Evolutionary conservation across 2,113 vertebrate genomes (phyloP).

Genomic region (Orycteropus afer): DNA sequence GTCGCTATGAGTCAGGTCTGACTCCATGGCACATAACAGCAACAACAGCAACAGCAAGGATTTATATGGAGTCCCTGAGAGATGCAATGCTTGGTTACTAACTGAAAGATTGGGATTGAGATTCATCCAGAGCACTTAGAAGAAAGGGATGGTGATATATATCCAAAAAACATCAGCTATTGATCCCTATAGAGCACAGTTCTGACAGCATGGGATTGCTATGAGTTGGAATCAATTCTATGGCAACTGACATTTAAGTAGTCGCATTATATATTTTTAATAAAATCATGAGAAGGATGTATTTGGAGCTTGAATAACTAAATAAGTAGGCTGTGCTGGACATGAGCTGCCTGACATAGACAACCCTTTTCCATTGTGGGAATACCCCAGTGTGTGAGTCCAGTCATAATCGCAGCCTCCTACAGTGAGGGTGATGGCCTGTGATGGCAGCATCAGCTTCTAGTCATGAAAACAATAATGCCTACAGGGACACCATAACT

Average conservation of each 20-base stretch:
- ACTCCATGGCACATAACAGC: not conserved
- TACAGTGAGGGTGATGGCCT: not conserved
- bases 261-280: not conserved
- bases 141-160: not conserved
- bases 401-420: not conserved
- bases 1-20: not conserved
- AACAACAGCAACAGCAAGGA: no score
- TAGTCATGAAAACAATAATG: not conserved
- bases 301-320: not conserved
- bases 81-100: not conserved
- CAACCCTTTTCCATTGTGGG: not conserved
- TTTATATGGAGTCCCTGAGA: not conserved
- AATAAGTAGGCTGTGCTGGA: not conserved
- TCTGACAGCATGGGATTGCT: not conserved
- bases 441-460: not conserved
- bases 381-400: not conserved
- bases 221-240: not conserved
- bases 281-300: not conserved
- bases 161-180: not conserved
- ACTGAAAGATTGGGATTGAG: not conserved
- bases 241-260: not conserved
- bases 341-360: not conserved
- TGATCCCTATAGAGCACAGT: not conserved
- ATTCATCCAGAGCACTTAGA: not conserved
- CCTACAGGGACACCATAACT: not conserved